Percentiles rank a stretch among this genome's conserved stretches.
Evolutionary conservation across 2,888 invertebrate species (phyloP).

Genomic region (Stratiomys singularior): DNA sequence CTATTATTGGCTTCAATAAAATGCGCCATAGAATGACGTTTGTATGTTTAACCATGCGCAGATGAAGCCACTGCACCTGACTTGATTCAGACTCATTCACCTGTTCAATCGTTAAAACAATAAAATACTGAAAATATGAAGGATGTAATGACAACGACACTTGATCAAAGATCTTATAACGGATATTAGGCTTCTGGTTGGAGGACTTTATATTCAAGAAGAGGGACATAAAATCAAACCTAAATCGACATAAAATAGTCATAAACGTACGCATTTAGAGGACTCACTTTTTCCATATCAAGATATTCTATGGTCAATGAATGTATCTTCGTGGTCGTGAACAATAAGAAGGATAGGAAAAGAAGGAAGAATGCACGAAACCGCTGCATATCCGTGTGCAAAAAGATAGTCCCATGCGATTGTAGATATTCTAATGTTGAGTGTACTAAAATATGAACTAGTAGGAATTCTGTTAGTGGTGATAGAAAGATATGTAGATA

Average conservation of each 20-base stretch:
- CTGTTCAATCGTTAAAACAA: neutral
- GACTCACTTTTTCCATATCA: neutral
- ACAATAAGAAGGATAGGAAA: neutral
- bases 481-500: neutral
- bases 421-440: neutral
- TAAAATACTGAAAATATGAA: neutral
- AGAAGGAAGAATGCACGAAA: neutral
- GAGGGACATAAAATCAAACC: slow-evolving; percentile 38
- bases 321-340: neutral
- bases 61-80: too few species aligned
- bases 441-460: too few species aligned
- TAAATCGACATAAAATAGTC: slow-evolving; percentile 48
- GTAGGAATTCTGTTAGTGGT: neutral
- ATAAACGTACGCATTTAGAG: slow-evolving; percentile 48
- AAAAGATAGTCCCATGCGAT: slow-evolving; percentile 16
- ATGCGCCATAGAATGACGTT: neutral
- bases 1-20: neutral
- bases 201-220: neutral
- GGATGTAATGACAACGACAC: neutral
- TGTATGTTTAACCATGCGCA: neutral
- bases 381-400: neutral
- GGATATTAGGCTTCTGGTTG: slow-evolving; percentile 24
- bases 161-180: neutral
- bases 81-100: too few species aligned
- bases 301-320: neutral